A percentile compares a stretch with the other conserved stretches of the same genome.
phyloP scores from a whole-genome alignment of 2,888 invertebrate genomes.

The Sialis lutaria region DNA sequence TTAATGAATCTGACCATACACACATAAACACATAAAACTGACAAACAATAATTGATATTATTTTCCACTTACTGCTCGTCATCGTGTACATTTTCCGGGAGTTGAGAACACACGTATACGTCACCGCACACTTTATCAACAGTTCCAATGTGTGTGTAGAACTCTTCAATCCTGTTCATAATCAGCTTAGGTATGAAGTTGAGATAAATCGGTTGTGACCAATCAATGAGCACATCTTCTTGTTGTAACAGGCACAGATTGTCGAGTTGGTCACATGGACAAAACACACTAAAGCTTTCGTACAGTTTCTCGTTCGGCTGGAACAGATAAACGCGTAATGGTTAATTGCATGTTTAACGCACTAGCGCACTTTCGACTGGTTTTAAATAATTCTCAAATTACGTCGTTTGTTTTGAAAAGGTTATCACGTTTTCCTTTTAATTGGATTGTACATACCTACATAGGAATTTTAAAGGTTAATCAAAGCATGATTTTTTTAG shows the following conservation, averaged over 20 bases:
- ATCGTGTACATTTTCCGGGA: constrained; percentile 28
- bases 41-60: no score
- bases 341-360: no score
- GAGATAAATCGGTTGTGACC: constrained; percentile 65
- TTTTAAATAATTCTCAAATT: no score
- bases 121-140: constrained; percentile 66
- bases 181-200: constrained; percentile 73
- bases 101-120: constrained; percentile 55
- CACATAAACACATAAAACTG: no score
- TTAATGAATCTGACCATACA: no score
- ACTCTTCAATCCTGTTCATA: constrained; percentile 58
- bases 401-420: no score
- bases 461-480: no score
- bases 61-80: constrained; percentile 34
- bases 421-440: no score
- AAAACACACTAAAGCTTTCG: constrained; percentile 75
- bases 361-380: no score
- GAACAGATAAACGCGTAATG: constrained; percentile 16
- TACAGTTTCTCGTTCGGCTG: constrained; percentile 65
- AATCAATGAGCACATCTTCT: constrained; percentile 63
- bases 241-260: constrained; percentile 51
- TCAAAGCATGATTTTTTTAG: no score
- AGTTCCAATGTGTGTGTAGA: constrained; percentile 40
- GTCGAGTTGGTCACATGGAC: constrained; percentile 59
- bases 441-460: no score